Percentiles rank a stretch among this genome's conserved stretches.
Evolutionary conservation across 2,888 invertebrate species (phyloP).

Genomic region (Lottia scabra): DNA sequence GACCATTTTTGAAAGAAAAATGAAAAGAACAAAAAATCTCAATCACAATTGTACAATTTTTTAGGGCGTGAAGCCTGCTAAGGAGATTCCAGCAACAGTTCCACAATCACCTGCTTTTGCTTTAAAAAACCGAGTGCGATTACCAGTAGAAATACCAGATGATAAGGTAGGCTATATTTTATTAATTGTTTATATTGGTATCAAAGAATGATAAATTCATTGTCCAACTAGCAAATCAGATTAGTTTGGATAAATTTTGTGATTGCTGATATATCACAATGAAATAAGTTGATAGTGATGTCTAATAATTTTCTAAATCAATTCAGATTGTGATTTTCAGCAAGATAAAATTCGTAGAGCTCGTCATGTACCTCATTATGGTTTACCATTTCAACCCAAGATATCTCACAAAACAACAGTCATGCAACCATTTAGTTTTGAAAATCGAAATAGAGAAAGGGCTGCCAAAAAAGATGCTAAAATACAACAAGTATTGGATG

Average conservation of each 20-base stretch:
- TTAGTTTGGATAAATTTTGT: no score
- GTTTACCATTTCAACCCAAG: conserved; percentile 60
- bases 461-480: conserved; percentile 75
- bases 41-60: neutral
- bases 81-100: conserved; percentile 48
- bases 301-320: neutral
- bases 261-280: no score
- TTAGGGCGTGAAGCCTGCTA: conserved; percentile 58
- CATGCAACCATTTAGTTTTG: conserved; percentile 78
- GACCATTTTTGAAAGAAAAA: no score
- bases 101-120: conserved; percentile 66
- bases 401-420: conserved; percentile 53
- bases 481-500: conserved; percentile 71
- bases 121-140: conserved; percentile 56
- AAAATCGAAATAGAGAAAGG: conserved; percentile 75
- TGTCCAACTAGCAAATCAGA: no score
- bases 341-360: conserved; percentile 12
- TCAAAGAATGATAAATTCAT: no score
- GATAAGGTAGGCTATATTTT: conserved; percentile 34
- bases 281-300: no score
- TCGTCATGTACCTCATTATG: conserved; percentile 52
- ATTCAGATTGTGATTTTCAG: neutral
- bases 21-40: no score
- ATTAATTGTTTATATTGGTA: no score
- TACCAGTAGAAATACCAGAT: conserved; percentile 40